Percentiles rank a stretch among this genome's conserved stretches.
phyloP scores from a whole-genome alignment of 2,888 invertebrate species.

The Hyles lineata region DNA sequence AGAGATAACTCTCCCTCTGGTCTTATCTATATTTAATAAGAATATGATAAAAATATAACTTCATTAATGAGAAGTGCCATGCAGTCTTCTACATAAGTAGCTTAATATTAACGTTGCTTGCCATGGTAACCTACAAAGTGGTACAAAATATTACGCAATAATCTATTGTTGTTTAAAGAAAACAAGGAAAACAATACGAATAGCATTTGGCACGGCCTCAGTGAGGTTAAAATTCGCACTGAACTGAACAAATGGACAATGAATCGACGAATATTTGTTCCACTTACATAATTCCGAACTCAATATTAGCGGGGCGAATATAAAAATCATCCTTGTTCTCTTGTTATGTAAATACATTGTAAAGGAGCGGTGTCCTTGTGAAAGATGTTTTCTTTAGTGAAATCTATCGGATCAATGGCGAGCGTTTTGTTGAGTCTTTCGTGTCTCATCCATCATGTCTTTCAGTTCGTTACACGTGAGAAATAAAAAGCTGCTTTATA shows the following conservation, averaged over 20 bases:
- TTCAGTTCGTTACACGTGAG: constrained; percentile 78
- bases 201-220: constrained; percentile 32
- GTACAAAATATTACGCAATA: constrained; percentile 7
- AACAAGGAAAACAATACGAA: constrained; percentile 22
- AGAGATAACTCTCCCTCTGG: too few species aligned
- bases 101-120: not conserved
- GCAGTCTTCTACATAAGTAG: not conserved
- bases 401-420: constrained; percentile 47
- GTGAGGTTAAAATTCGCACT: constrained; percentile 48
- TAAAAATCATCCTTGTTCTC: constrained; percentile 41
- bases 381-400: constrained; percentile 47
- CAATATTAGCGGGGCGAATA: constrained; percentile 34
- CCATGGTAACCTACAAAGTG: not conserved
- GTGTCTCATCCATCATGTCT: constrained; percentile 76
- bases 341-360: constrained; percentile 44
- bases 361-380: constrained; percentile 40
- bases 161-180: constrained; percentile 21
- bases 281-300: constrained; percentile 65
- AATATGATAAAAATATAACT: too few species aligned
- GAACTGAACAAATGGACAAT: constrained; percentile 61
- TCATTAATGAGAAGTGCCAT: not conserved
- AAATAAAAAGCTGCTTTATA: constrained; percentile 52
- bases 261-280: constrained; percentile 70
- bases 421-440: constrained; percentile 44
- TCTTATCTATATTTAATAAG: too few species aligned